A percentile compares a stretch with the other conserved stretches of the same genome.
Evolutionary conservation across 1,140 invertebrate species (phyloP).

Genomic region (Megalopta genalis): DNA sequence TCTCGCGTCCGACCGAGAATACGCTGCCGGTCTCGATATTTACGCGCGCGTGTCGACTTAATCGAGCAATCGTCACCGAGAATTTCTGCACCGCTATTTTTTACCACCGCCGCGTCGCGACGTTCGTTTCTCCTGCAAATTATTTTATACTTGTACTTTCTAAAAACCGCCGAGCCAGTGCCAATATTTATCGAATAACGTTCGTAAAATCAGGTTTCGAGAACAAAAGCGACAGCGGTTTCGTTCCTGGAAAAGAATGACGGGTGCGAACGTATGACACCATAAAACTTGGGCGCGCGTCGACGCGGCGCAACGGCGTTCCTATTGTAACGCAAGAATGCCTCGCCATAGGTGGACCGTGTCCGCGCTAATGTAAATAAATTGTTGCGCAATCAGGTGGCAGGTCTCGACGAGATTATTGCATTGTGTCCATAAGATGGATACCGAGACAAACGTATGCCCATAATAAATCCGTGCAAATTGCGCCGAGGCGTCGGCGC

Average conservation of each 20-base stretch:
- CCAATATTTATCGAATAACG: neutral
- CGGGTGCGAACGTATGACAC: neutral
- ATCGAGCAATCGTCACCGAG: neutral
- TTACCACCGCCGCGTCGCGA: neutral
- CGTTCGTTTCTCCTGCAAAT: too few species aligned
- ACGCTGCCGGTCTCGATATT: too few species aligned
- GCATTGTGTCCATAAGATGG: constrained; percentile 24
- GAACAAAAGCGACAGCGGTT: neutral
- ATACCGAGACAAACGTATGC: constrained; percentile 16
- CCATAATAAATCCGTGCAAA: constrained; percentile 52
- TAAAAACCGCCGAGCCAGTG: too few species aligned
- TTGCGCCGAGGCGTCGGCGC: constrained; percentile 29
- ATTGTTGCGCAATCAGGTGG: constrained; percentile 26
- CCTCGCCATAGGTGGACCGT: neutral
- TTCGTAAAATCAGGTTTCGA: neutral
- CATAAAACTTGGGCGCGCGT: neutral
- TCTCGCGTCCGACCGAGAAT: neutral
- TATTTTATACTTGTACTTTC: too few species aligned
- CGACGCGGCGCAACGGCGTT: neutral
- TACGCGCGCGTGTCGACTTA: neutral
- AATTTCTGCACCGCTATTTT: neutral
- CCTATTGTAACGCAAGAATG: neutral
- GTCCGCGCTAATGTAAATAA: constrained; percentile 4
- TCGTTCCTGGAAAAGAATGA: neutral
- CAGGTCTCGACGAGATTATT: constrained; percentile 29